These are phyloP conservation scores for Peromyscus californicus DNA, from an alignment of 2,113 vertebrate genomes.

Conservation along the genomic window DNA sequence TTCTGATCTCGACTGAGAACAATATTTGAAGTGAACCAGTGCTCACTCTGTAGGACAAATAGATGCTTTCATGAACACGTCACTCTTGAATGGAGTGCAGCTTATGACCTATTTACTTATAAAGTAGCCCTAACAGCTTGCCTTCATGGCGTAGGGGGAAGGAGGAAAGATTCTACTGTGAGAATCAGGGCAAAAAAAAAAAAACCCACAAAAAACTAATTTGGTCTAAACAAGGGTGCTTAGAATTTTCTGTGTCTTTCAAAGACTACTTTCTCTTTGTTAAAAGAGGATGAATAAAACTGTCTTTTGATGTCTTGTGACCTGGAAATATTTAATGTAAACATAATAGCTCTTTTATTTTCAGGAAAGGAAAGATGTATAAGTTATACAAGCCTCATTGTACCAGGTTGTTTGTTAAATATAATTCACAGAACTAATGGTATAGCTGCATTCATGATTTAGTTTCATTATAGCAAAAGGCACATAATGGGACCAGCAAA, in stretches of 20 bases:
- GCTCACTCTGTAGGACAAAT: slow-evolving; percentile 74
- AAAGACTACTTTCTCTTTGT: slow-evolving; percentile 72
- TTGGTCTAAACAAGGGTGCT: slow-evolving; percentile 72
- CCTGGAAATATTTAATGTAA: slow-evolving; percentile 77
- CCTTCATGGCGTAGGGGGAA: slow-evolving; percentile 58
- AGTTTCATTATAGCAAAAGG: slow-evolving; percentile 35
- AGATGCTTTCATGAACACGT: slow-evolving; percentile 75
- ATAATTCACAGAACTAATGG: background rate
- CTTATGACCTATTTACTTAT: slow-evolving; percentile 82
- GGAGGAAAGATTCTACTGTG: slow-evolving; percentile 79
- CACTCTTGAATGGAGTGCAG: slow-evolving; percentile 77
- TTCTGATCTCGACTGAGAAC: slow-evolving; percentile 76
- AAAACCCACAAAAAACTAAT: slow-evolving; percentile 48
- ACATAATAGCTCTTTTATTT: slow-evolving; percentile 73
- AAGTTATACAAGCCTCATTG: slow-evolving; percentile 56
- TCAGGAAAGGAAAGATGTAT: slow-evolving; percentile 27
- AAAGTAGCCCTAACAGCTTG: slow-evolving; percentile 72
- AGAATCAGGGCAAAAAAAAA: slow-evolving; percentile 37
- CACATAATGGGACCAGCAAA: background rate
- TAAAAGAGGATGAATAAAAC: slow-evolving; percentile 66
- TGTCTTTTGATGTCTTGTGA: slow-evolving; percentile 72
- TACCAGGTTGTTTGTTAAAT: background rate
- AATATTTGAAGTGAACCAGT: slow-evolving; percentile 75
- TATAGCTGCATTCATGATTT: background rate
- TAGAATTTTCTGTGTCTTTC: slow-evolving; percentile 65